These are phyloP conservation scores for Scylla paramamosain DNA, from an alignment of 1,140 invertebrate species.

Conservation along the genomic window DNA sequence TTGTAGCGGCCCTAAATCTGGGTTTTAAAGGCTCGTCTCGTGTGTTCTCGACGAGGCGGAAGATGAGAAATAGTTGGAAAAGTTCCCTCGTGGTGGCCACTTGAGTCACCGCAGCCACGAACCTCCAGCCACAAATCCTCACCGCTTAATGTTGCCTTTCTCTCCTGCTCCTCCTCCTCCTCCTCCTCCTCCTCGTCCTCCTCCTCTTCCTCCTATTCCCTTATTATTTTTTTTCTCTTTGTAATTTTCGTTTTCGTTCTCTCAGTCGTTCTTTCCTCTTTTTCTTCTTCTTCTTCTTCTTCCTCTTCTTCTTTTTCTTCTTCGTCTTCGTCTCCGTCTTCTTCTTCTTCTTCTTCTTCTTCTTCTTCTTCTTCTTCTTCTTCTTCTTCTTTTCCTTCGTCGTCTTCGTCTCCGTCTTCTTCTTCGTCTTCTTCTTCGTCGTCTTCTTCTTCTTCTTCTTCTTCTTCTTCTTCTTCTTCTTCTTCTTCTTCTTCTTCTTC, in stretches of 20 bases:
- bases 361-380: neutral
- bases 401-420: neutral
- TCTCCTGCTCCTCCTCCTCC: neutral
- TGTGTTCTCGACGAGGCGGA: neutral
- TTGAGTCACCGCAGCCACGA: neutral
- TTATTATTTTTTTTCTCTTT: neutral
- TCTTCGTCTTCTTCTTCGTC: too few relatives aligned
- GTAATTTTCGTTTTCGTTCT: neutral
- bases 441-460: neutral
- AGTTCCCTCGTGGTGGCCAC: neutral
- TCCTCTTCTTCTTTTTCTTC: neutral
- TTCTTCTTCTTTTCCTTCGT: neutral
- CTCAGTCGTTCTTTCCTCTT: neutral
- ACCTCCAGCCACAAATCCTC: neutral
- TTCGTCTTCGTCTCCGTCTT: neutral
- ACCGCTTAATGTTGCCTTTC: neutral
- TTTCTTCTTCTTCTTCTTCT: neutral
- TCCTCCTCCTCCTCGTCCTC: neutral
- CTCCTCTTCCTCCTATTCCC: neutral
- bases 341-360: neutral
- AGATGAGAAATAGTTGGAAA: constrained; percentile 15
- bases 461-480: neutral
- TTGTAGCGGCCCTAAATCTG: neutral
- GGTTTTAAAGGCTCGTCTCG: neutral
- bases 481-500: neutral